Conservation (phyloP, 2,113 vertebrate species). For the Crocuta crocuta region DNA sequence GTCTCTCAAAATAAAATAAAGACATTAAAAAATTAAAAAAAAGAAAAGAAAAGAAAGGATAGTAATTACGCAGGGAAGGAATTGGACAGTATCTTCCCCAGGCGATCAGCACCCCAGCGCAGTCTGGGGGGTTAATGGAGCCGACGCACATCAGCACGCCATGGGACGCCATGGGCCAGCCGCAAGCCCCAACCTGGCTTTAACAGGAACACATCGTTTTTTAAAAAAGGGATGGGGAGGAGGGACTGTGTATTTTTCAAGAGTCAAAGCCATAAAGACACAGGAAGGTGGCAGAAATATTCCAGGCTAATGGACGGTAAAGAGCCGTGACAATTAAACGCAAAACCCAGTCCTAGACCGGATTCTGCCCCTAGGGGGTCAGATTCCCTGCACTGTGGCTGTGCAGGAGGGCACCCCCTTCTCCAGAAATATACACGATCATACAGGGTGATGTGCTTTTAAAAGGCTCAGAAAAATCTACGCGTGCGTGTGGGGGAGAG, state of each 20-base stretch:
- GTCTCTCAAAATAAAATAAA: no score
- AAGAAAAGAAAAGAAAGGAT: background rate
- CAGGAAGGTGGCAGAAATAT: background rate
- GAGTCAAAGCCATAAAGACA: background rate
- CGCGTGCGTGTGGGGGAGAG: no score
- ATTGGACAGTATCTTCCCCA: background rate
- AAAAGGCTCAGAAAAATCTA: background rate
- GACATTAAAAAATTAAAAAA: no score
- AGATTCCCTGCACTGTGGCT: background rate
- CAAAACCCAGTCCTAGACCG: background rate
- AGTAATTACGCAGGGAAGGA: background rate
- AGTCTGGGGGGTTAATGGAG: background rate
- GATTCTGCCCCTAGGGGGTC: no score
- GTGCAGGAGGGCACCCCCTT: no score
- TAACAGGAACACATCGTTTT: background rate
- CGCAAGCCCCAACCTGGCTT: background rate
- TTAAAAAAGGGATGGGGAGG: background rate
- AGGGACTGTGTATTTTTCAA: background rate
- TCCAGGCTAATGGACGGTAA: background rate
- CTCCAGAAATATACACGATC: background rate
- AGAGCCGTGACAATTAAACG: background rate
- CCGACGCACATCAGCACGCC: rapidly evolving
- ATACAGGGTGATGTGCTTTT: background rate
- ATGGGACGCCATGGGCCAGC: background rate
- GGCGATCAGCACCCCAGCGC: background rate